These are phyloP conservation scores for Siphlonurus alternatus DNA, from an alignment of 2,888 invertebrate species.

Conservation along the genomic window DNA sequence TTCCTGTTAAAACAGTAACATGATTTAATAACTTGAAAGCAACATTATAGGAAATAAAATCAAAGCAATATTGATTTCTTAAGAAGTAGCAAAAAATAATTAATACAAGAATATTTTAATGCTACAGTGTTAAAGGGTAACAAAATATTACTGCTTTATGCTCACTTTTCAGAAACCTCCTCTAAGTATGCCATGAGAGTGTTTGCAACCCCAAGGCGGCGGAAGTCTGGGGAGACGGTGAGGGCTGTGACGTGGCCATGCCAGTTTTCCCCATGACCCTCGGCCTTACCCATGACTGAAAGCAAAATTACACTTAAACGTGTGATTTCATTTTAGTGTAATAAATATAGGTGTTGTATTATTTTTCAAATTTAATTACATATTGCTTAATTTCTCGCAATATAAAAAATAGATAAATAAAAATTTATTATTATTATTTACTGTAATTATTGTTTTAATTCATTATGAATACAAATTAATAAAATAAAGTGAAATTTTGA, in stretches of 20 bases:
- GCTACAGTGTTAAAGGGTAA: no score
- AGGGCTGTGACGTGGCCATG: slow-evolving; percentile 98
- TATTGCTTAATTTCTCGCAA: no score
- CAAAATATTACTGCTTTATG: slow-evolving; percentile 16
- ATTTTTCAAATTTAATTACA: not conserved
- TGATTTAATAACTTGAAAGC: no score
- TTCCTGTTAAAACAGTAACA: slow-evolving; percentile 61
- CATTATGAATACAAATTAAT: no score
- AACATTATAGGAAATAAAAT: no score
- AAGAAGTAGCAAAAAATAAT: no score
- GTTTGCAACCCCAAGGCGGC: slow-evolving; percentile 82
- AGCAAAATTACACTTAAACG: slow-evolving; percentile 15
- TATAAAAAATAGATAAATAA: not conserved
- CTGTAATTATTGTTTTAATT: no score
- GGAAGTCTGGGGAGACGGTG: slow-evolving; percentile 87
- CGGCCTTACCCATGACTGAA: slow-evolving; percentile 97
- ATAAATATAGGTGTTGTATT: not conserved
- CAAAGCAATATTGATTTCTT: no score
- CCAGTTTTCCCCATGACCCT: slow-evolving; percentile 91
- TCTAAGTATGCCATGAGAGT: slow-evolving; percentile 89
- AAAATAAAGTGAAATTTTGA: no score
- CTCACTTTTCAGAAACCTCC: slow-evolving; percentile 85
- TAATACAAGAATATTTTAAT: no score
- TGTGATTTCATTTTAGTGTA: slow-evolving; percentile 4
- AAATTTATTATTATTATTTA: no score